Evolutionary conservation across 1,140 invertebrate species (phyloP), one percentile per base, ranked within the genome.

Genomic region (Hetaerina americana): DNA sequence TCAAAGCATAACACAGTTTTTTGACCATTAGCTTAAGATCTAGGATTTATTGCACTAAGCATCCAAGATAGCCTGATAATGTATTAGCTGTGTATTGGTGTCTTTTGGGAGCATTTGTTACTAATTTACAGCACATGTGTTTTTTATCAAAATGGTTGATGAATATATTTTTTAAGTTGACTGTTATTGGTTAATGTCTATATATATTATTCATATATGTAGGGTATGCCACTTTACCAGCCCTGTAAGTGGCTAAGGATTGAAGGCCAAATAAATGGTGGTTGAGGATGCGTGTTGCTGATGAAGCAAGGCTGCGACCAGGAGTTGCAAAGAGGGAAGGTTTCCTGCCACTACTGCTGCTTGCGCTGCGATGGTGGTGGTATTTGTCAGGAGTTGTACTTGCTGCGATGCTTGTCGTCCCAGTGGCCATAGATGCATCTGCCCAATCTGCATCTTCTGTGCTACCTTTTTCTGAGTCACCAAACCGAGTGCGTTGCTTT

Each of bases 201-300:
- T n/a, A n/a, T n/a, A n/a, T n/a, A n/a, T n/a, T n/a, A n/a, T n/a
- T n/a, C n/a, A n/a, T n/a, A n/a, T n/a, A n/a, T n/a, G n/a, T n/a
- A n/a, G n/a, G n/a, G n/a, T n/a, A 18, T n/a, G 1, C 8, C 22
- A 70, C 27, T 70, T 73, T 75, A 85, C 84, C 83, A 79, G 82
- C 78, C 76, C 80, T 84, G 31, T 82, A 78, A 76, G 83, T 81
- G 76, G 82, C 83, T 70, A 84, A 80, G 76, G 84, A 84, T 74
- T 87, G 84, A 24, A 87, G 79, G 70, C 88, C 87, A 78, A 90
- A 89, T 74, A 91, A 83, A 82, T 90, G 89, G 76, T 90, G 89
- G 81, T 90, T 90, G 77, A 91, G 88, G 71, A 90, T 84, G 74
- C 88, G 84, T 67, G 89, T 88, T 71, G 89, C 88, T 26, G 79